A percentile compares a stretch with the other conserved stretches of the same genome.
Evolutionary conservation across 2,113 vertebrate genomes (phyloP).

Genomic region (Eira barbara): DNA sequence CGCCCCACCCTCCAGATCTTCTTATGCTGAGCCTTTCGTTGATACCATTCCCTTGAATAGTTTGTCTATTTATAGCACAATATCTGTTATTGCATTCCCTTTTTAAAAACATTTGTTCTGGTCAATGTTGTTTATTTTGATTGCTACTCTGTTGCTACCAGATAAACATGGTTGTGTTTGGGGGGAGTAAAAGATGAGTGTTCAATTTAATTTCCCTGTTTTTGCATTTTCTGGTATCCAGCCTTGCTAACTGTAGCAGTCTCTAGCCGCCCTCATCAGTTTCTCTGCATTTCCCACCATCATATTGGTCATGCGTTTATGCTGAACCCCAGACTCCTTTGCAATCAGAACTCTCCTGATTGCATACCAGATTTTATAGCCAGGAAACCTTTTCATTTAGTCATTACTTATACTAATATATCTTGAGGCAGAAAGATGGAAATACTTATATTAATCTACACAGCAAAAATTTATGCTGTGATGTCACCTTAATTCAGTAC

Average conservation of each 20-base stretch:
- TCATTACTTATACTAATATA: background rate
- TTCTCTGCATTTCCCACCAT: background rate
- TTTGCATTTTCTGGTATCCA: background rate
- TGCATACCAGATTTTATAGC: background rate
- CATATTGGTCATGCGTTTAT: background rate
- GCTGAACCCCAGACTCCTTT: background rate
- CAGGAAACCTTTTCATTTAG: background rate
- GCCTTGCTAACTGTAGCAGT: background rate
- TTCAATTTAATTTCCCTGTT: background rate
- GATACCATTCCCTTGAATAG: background rate
- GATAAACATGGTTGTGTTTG: background rate
- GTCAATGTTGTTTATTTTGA: background rate
- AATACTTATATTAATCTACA: background rate
- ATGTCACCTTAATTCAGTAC: background rate
- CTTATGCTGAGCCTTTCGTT: background rate
- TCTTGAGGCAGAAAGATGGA: background rate
- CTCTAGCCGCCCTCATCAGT: background rate
- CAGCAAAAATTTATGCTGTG: background rate
- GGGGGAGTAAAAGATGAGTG: background rate
- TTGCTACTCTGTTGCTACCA: background rate
- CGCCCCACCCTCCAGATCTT: background rate
- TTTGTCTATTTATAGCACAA: background rate
- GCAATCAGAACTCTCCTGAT: background rate
- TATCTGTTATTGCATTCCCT: background rate
- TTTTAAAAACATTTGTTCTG: background rate